Evolutionary conservation across 1,140 invertebrate species (phyloP).

Genomic region (Eriosoma lanigerum): DNA sequence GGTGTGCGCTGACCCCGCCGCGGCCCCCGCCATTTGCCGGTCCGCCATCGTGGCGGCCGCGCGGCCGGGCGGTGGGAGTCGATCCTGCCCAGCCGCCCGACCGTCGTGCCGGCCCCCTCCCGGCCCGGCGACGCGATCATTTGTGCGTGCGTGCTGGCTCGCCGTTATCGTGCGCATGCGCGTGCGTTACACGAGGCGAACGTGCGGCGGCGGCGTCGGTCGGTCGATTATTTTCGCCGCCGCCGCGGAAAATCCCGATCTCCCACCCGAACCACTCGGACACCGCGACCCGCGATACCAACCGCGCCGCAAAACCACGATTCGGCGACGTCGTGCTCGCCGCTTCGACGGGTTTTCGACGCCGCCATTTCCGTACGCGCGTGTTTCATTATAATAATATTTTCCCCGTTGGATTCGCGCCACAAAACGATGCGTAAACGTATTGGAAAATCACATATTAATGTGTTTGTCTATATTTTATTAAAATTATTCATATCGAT

Average conservation of each 20-base stretch:
- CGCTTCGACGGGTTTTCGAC: neutral
- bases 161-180: neutral
- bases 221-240: neutral
- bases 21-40: slow-evolving; percentile 14
- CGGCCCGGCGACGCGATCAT: neutral
- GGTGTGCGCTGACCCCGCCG: slow-evolving; percentile 2
- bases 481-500: too few relatives aligned
- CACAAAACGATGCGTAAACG: too few relatives aligned
- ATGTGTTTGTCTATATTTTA: too few relatives aligned
- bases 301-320: too few relatives aligned
- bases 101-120: neutral
- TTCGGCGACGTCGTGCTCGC: too few relatives aligned
- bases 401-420: too few relatives aligned
- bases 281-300: neutral
- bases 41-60: slow-evolving; percentile 27
- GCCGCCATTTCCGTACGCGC: slow-evolving; percentile 21
- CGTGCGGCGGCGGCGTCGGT: neutral
- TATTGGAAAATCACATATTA: too few relatives aligned
- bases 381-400: too few relatives aligned
- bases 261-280: neutral
- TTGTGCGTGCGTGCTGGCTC: neutral
- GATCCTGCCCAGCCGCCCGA: neutral
- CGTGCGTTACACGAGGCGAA: too few relatives aligned
- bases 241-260: slow-evolving; percentile 5
- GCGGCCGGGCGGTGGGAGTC: neutral